Percentiles rank a stretch among this genome's conserved stretches.
Evolutionary conservation across 1,140 invertebrate genomes (phyloP).

Genomic region (Latrodectus geometricus): DNA sequence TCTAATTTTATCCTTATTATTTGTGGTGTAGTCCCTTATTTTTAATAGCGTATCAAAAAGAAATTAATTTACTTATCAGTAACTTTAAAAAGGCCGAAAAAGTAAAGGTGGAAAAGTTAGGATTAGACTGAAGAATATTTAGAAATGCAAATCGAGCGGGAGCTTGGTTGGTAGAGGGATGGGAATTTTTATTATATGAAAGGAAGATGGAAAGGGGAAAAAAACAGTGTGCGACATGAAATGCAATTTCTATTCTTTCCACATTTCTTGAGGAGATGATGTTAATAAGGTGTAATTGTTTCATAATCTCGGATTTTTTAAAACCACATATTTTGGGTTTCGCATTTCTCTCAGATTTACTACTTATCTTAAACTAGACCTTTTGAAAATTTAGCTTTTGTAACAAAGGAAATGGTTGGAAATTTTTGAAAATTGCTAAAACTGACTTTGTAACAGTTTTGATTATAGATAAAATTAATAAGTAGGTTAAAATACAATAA

Average conservation of each 20-base stretch:
- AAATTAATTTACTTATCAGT: conserved; percentile 62
- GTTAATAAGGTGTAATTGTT: conserved; percentile 58
- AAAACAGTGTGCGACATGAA: conserved; percentile 35
- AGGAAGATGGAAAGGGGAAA: conserved; percentile 46
- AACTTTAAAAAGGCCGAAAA: conserved; percentile 39
- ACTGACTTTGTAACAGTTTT: too few relatives aligned
- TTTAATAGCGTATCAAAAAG: conserved; percentile 60
- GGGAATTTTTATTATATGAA: background rate
- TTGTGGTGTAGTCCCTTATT: conserved; percentile 56
- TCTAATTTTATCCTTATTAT: conserved; percentile 56
- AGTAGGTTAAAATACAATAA: too few relatives aligned
- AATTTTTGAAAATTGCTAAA: too few relatives aligned
- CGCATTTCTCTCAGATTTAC: too few relatives aligned
- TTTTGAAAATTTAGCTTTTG: too few relatives aligned
- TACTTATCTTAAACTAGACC: too few relatives aligned
- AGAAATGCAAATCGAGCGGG: conserved; percentile 54
- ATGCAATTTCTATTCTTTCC: conserved; percentile 43
- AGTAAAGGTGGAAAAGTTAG: conserved; percentile 46
- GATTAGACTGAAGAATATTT: conserved; percentile 51
- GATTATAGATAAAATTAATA: too few relatives aligned
- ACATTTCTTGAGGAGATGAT: conserved; percentile 40
- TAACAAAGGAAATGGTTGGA: too few relatives aligned
- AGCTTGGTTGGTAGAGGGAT: background rate
- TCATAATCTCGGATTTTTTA: conserved; percentile 27
- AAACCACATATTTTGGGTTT: too few relatives aligned